phyloP scores from a whole-genome alignment of 2,113 vertebrate species.

The Perca fluviatilis region DNA sequence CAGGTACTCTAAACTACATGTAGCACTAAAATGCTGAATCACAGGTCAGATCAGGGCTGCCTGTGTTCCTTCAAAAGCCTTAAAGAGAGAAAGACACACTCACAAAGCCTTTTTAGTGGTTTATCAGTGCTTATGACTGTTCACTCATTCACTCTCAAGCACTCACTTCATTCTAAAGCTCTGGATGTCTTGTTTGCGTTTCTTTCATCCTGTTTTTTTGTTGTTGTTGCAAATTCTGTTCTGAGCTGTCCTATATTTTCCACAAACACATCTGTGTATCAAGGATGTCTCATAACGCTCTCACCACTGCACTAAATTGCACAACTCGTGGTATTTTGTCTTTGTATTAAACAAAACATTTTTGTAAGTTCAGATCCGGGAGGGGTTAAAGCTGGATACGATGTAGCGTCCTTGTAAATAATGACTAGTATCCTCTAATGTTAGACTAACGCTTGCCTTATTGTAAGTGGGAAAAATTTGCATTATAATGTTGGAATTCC shows the following conservation, averaged over 20 bases:
- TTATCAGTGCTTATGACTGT: constrained; percentile 41
- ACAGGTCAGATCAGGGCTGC: constrained; percentile 26
- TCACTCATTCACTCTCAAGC: constrained; percentile 29
- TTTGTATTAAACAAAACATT: constrained; percentile 12
- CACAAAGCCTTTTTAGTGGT: constrained; percentile 46
- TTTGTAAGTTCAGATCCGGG: constrained; percentile 31
- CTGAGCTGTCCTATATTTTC: not conserved
- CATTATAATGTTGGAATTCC: constrained; percentile 39
- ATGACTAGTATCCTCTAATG: constrained; percentile 36
- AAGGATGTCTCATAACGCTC: constrained; percentile 9
- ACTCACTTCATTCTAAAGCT: constrained; percentile 7
- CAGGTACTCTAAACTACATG: constrained; percentile 30
- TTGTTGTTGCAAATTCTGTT: not conserved
- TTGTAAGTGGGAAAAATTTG: constrained; percentile 41
- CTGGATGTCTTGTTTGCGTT: not conserved
- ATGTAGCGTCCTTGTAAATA: constrained; percentile 69
- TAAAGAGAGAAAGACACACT: constrained; percentile 50
- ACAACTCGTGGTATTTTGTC: constrained; percentile 52
- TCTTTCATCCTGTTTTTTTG: not conserved
- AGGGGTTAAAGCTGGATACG: constrained; percentile 7
- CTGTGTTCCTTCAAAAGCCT: constrained; percentile 60
- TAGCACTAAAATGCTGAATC: constrained; percentile 36
- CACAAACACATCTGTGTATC: not conserved
- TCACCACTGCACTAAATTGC: constrained; percentile 67
- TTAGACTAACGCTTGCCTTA: constrained; percentile 76